phyloP scores from a whole-genome alignment of 2,888 invertebrate genomes.

The Drosophila nigritarsus region DNA sequence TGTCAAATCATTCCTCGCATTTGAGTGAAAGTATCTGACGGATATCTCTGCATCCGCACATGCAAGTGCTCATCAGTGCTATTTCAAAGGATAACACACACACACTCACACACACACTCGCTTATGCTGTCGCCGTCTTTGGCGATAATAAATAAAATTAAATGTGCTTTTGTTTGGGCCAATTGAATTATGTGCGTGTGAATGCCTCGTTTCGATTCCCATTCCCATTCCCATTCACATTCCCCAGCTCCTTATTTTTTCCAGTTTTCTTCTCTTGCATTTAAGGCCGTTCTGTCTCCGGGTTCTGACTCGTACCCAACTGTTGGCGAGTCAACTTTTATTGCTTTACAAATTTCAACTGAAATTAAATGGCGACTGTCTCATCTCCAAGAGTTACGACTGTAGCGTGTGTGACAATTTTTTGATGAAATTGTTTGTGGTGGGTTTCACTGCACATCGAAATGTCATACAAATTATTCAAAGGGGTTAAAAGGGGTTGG shows the following conservation, averaged over 20 bases:
- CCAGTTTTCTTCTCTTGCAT: slow-evolving; percentile 39
- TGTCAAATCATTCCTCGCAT: slow-evolving; percentile 70
- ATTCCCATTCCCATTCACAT: not conserved
- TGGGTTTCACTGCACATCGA: slow-evolving; percentile 13
- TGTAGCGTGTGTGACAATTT: slow-evolving; percentile 37
- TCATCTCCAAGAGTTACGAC: slow-evolving; percentile 49
- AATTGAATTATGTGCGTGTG: slow-evolving; percentile 83
- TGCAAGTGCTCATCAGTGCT: slow-evolving; percentile 53
- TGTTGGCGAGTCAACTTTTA: slow-evolving; percentile 56
- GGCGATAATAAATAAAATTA: slow-evolving; percentile 75
- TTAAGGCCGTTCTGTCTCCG: slow-evolving; percentile 23
- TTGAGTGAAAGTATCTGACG: slow-evolving; percentile 75
- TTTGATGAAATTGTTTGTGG: slow-evolving; percentile 50
- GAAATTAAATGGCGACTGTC: slow-evolving; percentile 49
- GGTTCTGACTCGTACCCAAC: slow-evolving; percentile 14
- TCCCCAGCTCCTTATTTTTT: slow-evolving; percentile 34
- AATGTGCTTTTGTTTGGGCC: slow-evolving; percentile 79
- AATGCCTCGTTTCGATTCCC: slow-evolving; percentile 61
- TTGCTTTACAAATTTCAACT: slow-evolving; percentile 43
- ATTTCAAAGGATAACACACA: slow-evolving; percentile 57
- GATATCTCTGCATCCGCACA: slow-evolving; percentile 53
- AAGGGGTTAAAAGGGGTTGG: not conserved
- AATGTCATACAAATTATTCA: not conserved
- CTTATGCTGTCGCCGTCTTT: not conserved
- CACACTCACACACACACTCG: slow-evolving; percentile 12